Conservation (phyloP, 2,888 invertebrate species). For the Flexamia atlantica region DNA sequence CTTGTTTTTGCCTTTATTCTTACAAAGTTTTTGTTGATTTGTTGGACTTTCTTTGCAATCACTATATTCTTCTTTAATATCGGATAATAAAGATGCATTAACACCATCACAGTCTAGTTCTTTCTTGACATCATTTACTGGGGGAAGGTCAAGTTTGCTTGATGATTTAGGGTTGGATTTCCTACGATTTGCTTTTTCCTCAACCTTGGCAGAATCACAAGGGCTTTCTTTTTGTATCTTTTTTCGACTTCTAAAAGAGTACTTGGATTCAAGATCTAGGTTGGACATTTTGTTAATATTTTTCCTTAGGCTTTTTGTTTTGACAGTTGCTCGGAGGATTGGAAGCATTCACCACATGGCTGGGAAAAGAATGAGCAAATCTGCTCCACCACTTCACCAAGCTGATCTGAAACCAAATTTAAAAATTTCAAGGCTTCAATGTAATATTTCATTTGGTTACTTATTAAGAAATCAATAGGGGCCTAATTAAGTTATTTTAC, state of each 20-base stretch:
- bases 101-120: not conserved
- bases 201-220: not conserved
- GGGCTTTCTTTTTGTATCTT: not conserved
- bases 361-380: too few species aligned
- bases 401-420: too few species aligned
- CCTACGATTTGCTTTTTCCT: not conserved
- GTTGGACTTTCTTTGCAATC: not conserved
- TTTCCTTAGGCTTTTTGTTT: not conserved
- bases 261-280: not conserved
- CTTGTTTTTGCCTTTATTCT: not conserved
- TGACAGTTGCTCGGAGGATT: not conserved
- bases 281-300: not conserved
- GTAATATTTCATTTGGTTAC: too few species aligned
- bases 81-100: not conserved
- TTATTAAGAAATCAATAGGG: too few species aligned
- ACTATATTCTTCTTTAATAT: not conserved
- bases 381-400: too few species aligned
- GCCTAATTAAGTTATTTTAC: too few species aligned
- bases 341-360: too few species aligned
- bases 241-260: slow-evolving; percentile 18
- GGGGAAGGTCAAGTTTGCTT: not conserved
- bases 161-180: not conserved
- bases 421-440: too few species aligned
- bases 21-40: not conserved
- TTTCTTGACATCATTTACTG: not conserved